Evolutionary conservation across 2,113 vertebrate genomes (phyloP), one percentile per base, ranked within the genome.

Genomic region (Cricetomys ansorgei): DNA sequence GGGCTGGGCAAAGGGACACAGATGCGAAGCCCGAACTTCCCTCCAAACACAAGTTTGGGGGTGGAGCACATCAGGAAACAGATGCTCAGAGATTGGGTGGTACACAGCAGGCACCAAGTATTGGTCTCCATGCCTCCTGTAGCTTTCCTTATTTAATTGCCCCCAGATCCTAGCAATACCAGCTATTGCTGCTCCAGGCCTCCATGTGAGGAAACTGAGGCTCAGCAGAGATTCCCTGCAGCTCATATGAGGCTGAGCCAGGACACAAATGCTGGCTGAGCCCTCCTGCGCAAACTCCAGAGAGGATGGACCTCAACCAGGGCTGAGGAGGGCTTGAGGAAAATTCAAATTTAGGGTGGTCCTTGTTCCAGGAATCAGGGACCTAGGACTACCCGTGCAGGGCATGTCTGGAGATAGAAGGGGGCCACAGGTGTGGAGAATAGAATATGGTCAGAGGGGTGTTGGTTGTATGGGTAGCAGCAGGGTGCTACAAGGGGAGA

Each of bases 1-100:
- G 48, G 62, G 88, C 64, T 53, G 55, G 93, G 79, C 77, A 34
- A 88, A 67, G 83, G 37, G 83, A 73, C 50, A 73, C 43, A 77
- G 23, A 65, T 43, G 23, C 69, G 37, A 50, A 9, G 75, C 25
- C 9, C 11, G 40, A 43, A 13, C 62, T 57, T 57, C 59, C 2
- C 57, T 85, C 48, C 73, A 37, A 85, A 34, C 37, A n/a, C 2
- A 75, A 89, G 75, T 57, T 72, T 48, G 2, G 48, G 23, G 43
- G 62, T 84, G 55, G 25, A 62, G 10, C 69, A 83, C 40, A 0
- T 12, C 53, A 86, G 12, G 62, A 19, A 81, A 27, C 43, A 76
- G 80, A 6, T 9, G 13, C 67, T 55, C 25, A 19, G 80, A 45
- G 75, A 16, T 10, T 0, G 2, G 77, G 72, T 15, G n/a, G 59